Base-by-base conservation (phyloP, 2,113 vertebrate species). In the Rhagologus leucostigma region DNA sequence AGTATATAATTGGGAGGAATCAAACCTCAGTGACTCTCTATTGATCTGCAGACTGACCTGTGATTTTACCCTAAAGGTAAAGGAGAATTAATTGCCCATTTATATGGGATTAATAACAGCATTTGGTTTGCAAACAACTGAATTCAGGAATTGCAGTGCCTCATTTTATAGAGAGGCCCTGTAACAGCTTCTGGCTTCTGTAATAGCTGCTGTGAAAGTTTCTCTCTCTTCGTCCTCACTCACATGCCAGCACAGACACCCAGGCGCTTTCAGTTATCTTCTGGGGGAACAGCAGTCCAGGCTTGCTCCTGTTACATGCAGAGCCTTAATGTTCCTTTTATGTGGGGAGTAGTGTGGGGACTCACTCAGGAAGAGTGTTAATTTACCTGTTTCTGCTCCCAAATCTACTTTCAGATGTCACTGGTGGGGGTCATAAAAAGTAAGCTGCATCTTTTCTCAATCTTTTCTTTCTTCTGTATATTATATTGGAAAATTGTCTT, bases 291-390 rank as follows among this genome's bases (percentile, higher is more conserved):
- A 83, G 52, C 46, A 77, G 44, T 35, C 19, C 41, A 47, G 21
- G 30, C 24, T 55, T 3, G 0, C 41, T 91, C 71, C 44, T 65
- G 5, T 44, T 47, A 39, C 0, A 0, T 17, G 16, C 11, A 42
- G 37, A 87, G 10, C 26, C 16, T 55, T 65, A 59, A 20, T 2
- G 0, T 83, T 90, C 24, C 20, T 77, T 26, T 64, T 56, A 76
- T 16, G 11, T 35, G 21, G 64, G 67, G 46, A 55, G 17, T 29
- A 41, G 27, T 29, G n/a, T 65, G 41, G 37, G 22, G 20, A 42
- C 41, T 70, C 16, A 5, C 27, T 69, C 41, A 62, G 53, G 32
- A 90, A n/a, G 55, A 53, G 19, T 11, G 21, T 93, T 84, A 41
- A 69, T 77, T 71, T 64, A 85, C 7, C 13, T 56, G 21, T 84